Base-by-base conservation (phyloP, 2,113 vertebrate genomes). In the Macaca nemestrina region DNA sequence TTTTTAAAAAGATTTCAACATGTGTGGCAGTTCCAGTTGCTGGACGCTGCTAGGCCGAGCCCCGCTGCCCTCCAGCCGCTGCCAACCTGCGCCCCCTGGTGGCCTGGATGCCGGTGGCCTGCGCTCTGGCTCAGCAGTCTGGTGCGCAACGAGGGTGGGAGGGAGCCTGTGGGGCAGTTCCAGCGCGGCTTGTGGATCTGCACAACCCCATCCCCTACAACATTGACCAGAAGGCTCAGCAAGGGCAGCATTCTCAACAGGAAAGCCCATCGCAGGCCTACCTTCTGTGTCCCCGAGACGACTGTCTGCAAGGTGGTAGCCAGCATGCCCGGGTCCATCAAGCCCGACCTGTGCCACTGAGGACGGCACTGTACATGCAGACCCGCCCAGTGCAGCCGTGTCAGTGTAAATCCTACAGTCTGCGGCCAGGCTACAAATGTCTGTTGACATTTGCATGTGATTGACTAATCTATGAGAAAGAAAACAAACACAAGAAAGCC, bases 251-350 rank as follows among this genome's bases (percentile, higher is more conserved):
- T 80, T 67, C 88, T 22, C 40, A 88, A 78, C 99, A 98, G 99
- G 98, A 99, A 99, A 93, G 99, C 99, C 97, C 98, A 99, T 94
- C 98, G 97, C 96, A 99, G 99, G 97, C 94, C 99, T 73, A 97
- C 98, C 86, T 98, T 99, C 85, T 94, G 98, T 32, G 97, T 99
- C 93, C 98, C 98, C 0, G 99, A 99, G 83, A 98, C 98, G 2
- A 98, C 96, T 8, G 94, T 99, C 81, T 98, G 82, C 84, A 99
- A 94, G 97, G 98, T 99, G 70, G 97, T 97, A 32, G 91, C 98
- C 95, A 98, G 92, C 84, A 93, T 87, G 0, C 81, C 98, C 0
- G 98, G 99, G 76, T 98, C 95, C 81, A 98, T 99, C 1, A 98
- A 99, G 97, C 97, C 98, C 8, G 96, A 99, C 17, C 96, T 99